A percentile compares a stretch with the other conserved stretches of the same genome.
These are phyloP conservation scores for Seladonia tumulorum DNA, from an alignment of 2,888 invertebrate species.

Conservation along the genomic window DNA sequence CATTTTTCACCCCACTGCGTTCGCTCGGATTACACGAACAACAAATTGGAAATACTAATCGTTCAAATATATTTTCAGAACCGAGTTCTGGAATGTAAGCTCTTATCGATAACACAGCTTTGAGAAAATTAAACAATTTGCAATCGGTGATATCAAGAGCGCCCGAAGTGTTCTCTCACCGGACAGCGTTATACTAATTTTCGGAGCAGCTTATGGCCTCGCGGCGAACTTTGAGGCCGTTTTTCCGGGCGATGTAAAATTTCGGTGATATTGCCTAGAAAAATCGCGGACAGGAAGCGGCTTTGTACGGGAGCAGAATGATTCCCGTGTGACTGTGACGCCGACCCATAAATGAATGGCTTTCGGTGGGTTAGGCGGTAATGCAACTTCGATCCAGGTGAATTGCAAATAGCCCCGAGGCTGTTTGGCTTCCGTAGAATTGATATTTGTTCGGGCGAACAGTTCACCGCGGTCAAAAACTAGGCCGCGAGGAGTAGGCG, in stretches of 20 bases:
- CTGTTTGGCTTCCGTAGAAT: constrained; percentile 37
- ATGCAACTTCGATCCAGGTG: constrained; percentile 36
- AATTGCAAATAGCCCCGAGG: constrained; percentile 24
- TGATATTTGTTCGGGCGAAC: constrained; percentile 34
- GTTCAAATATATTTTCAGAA: too few relatives aligned
- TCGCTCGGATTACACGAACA: not conserved
- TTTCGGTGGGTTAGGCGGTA: constrained; percentile 18
- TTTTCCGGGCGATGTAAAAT: not conserved
- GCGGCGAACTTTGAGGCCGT: not conserved
- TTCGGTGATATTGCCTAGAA: not conserved
- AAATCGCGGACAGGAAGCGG: not conserved
- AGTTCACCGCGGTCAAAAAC: constrained; percentile 16
- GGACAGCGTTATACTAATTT: not conserved
- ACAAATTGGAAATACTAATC: too few relatives aligned
- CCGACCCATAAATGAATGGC: constrained; percentile 10
- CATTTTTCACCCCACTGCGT: not conserved
- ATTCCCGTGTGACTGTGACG: not conserved
- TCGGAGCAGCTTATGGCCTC: not conserved
- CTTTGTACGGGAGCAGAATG: not conserved
- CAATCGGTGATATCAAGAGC: too few relatives aligned
- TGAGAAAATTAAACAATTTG: too few relatives aligned
- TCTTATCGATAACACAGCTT: too few relatives aligned
- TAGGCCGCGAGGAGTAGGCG: constrained; percentile 17
- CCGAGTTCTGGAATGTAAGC: too few relatives aligned
- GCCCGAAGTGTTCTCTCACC: too few relatives aligned